A percentile compares a stretch with the other conserved stretches of the same genome.
Evolutionary conservation across 2,888 invertebrate genomes (phyloP).

Genomic region (Apotomis turbidana): DNA sequence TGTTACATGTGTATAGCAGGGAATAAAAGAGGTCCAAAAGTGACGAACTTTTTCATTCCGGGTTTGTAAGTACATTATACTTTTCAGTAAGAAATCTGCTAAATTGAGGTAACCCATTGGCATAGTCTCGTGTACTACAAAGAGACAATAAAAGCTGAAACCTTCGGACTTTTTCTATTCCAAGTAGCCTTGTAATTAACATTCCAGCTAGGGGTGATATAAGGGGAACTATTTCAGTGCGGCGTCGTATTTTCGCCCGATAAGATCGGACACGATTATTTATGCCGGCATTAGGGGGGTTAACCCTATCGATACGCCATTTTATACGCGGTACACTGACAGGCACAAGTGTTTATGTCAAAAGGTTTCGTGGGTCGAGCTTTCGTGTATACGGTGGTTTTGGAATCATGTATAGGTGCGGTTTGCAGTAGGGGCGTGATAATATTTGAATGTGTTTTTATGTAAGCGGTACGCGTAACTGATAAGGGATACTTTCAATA

Average conservation of each 20-base stretch:
- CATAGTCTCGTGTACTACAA: neutral
- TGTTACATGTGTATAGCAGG: no score
- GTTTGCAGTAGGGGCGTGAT: neutral
- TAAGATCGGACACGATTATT: constrained; percentile 82
- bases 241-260: constrained; percentile 78
- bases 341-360: constrained; percentile 49
- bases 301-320: constrained; percentile 78
- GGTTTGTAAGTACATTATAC: no score
- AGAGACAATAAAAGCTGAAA: constrained; percentile 12
- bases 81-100: no score
- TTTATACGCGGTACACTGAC: constrained; percentile 70
- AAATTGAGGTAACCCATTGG: neutral
- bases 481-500: no score
- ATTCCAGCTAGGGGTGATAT: constrained; percentile 57
- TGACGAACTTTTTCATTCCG: no score
- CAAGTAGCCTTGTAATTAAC: constrained; percentile 67
- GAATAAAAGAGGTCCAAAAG: no score
- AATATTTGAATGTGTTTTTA: neutral
- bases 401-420: neutral
- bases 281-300: constrained; percentile 77
- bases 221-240: constrained; percentile 72
- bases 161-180: constrained; percentile 30
- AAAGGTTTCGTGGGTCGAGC: constrained; percentile 1
- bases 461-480: neutral
- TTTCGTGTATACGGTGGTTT: constrained; percentile 12